phyloP scores from a whole-genome alignment of 2,113 vertebrate species.

The Pygoscelis adeliae region DNA sequence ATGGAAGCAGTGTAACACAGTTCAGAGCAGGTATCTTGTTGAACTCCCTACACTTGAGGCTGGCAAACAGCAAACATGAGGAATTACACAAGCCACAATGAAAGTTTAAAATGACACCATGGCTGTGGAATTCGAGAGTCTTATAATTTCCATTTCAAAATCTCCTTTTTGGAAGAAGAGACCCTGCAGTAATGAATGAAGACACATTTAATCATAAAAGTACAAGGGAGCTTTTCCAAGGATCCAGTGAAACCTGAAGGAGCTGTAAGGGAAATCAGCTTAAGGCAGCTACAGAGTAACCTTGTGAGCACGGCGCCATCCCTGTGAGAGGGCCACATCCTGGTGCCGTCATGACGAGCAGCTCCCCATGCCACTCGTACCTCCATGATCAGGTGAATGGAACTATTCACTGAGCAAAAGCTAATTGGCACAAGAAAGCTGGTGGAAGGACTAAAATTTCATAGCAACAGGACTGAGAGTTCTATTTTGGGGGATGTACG shows the following conservation, averaged over 20 bases:
- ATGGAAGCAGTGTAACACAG: background rate
- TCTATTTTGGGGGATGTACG: background rate
- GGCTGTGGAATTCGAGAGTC: background rate
- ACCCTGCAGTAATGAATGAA: background rate
- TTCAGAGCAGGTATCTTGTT: slow-evolving; percentile 2
- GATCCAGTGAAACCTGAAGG: background rate
- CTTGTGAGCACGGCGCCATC: fast-evolving
- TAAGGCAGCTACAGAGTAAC: background rate
- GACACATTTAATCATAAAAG: background rate
- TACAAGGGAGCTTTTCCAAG: background rate
- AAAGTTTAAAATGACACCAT: background rate
- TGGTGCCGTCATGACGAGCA: background rate
- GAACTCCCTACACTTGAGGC: background rate
- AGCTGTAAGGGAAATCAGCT: background rate
- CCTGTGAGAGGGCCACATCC: background rate
- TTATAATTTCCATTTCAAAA: slow-evolving; percentile 5
- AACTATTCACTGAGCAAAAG: background rate
- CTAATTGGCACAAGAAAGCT: background rate
- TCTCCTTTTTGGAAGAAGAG: background rate
- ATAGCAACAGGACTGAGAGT: background rate
- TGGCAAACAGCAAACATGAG: slow-evolving; percentile 4
- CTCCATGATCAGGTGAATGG: background rate
- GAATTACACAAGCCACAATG: background rate
- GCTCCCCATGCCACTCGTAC: fast-evolving
- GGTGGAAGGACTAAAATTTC: background rate